phyloP scores from a whole-genome alignment of 2,888 invertebrate genomes.

The Pterostichus niger region DNA sequence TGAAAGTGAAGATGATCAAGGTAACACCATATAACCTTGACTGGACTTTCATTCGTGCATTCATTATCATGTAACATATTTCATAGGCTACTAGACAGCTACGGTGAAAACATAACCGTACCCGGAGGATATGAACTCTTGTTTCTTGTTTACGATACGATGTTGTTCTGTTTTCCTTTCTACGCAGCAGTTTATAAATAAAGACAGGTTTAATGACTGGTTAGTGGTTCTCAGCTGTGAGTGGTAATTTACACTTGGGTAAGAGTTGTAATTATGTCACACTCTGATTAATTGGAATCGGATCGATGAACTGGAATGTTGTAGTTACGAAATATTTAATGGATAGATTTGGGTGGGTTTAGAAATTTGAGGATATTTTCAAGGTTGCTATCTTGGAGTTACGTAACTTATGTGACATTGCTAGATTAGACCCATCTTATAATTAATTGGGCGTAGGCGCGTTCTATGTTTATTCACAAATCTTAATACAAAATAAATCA shows the following conservation, averaged over 20 bases:
- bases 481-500: too few relatives aligned
- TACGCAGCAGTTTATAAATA: slow-evolving; percentile 34
- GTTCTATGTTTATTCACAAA: too few relatives aligned
- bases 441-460: too few relatives aligned
- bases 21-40: slow-evolving; percentile 57
- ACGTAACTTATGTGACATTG: not conserved
- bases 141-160: slow-evolving; percentile 29
- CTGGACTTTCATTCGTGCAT: slow-evolving; percentile 52
- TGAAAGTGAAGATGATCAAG: slow-evolving; percentile 59
- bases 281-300: too few relatives aligned
- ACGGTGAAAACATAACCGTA: slow-evolving; percentile 48
- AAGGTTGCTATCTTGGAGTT: not conserved
- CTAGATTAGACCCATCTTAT: too few relatives aligned
- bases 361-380: too few relatives aligned
- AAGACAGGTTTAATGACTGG: slow-evolving; percentile 57
- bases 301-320: too few relatives aligned
- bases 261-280: too few relatives aligned
- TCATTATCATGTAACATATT: slow-evolving; percentile 45
- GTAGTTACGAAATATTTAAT: too few relatives aligned
- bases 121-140: slow-evolving; percentile 29
- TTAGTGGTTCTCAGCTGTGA: slow-evolving; percentile 25
- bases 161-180: slow-evolving; percentile 24
- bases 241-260: too few relatives aligned
- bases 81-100: slow-evolving; percentile 23
- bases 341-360: too few relatives aligned